Base-by-base conservation (phyloP, 2,797 vertebrate species). In the Simalia tracyae region DNA sequence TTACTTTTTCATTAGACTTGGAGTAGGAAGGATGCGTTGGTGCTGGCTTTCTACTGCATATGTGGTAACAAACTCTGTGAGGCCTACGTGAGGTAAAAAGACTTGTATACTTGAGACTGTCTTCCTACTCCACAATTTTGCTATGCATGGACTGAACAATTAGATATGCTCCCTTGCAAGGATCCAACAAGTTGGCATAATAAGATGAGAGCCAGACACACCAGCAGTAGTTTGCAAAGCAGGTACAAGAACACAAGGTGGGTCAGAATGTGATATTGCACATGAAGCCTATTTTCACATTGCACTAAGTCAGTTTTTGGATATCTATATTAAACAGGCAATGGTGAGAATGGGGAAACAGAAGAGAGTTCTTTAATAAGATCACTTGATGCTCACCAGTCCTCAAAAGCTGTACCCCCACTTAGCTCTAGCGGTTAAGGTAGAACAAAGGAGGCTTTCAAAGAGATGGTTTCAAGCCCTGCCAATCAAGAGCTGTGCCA, bases 251-350 rank as follows among this genome's bases (percentile, higher is more conserved):
- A 3, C 81, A 61, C 5, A 76, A 86, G 56, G 24, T 2, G 0
- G 90, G 84, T 84, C 90, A 28, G 46, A 4, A 61, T 5, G 1
- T 87, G 50, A 91, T 72, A 3, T 9, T 22, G 17, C 90, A 31
- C 22, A 56, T 91, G 87, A 86, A 91, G 22, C 56, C 63, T 12
- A 88, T 91, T 8, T 17, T 66, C 15, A 93, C 14, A 15, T 81
- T 89, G 42, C n/a, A 10, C 87, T 89, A 81, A 42, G 64, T 89
- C 61, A 89, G 26, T 1, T 5, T 36, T 68, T 93, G 91, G 56
- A 93, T 24, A 57, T 93, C 9, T 12, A 89, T 90, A 42, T 93
- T 91, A 81, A 86, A 89, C 7, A 46, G 61, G 11, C 2, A 42
- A 59, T 22, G 42, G 6, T 3, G 36, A 91, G 36, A 64, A 15